Evolutionary conservation across 2,888 invertebrate species (phyloP).

Genomic region (Ophioninae sp.): DNA sequence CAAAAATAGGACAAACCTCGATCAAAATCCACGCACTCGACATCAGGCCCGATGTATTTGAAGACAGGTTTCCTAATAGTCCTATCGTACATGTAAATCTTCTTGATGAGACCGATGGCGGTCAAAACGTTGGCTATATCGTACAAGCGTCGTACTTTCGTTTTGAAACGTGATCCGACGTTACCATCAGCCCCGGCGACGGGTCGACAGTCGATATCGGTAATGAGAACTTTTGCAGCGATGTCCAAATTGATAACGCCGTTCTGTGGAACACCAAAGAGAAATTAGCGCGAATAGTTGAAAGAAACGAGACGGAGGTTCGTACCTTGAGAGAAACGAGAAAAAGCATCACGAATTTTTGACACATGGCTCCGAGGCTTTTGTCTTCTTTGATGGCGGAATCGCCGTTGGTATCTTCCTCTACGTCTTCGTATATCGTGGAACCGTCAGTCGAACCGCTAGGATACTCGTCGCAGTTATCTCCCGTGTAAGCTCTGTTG

Average conservation of each 20-base stretch:
- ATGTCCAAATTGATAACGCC: conserved; percentile 86
- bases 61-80: conserved; percentile 86
- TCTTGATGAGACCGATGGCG: conserved; percentile 87
- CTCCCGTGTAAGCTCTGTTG: conserved; percentile 68
- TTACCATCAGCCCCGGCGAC: conserved; percentile 76
- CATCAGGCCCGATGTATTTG: conserved; percentile 84
- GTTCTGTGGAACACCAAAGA: conserved; percentile 81
- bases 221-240: conserved; percentile 86
- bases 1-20: conserved; percentile 54
- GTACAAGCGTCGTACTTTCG: conserved; percentile 88
- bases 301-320: not conserved
- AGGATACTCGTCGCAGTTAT: conserved; percentile 62
- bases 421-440: conserved; percentile 65
- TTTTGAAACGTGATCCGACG: conserved; percentile 83
- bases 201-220: conserved; percentile 82
- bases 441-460: conserved; percentile 55
- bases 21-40: conserved; percentile 68
- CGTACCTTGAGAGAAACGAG: conserved; percentile 85
- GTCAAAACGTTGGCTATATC: conserved; percentile 91
- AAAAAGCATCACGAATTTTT: conserved; percentile 88
- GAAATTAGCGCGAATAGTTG: conserved; percentile 30
- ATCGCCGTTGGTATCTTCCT: conserved; percentile 75
- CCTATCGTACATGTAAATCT: conserved; percentile 84
- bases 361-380: conserved; percentile 86
- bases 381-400: conserved; percentile 84